These are phyloP conservation scores for Xestoiulus laeticollis DNA, from an alignment of 2,888 invertebrate species.

Conservation along the genomic window DNA sequence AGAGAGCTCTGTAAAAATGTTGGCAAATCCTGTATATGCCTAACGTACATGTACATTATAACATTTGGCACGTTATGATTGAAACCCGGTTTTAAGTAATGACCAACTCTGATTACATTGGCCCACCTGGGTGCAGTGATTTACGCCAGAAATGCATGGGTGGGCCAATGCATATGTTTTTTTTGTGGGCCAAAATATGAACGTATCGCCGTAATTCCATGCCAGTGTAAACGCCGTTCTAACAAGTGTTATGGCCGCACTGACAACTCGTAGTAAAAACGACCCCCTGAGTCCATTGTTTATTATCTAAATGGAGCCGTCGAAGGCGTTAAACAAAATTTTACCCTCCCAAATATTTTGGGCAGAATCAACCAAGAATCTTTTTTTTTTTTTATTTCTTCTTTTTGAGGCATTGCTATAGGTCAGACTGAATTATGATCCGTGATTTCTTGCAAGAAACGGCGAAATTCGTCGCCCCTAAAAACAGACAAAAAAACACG, in stretches of 20 bases:
- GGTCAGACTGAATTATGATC: slow-evolving; percentile 4
- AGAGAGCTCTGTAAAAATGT: not conserved
- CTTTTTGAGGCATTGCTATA: not conserved
- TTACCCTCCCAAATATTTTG: not conserved
- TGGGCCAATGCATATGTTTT: not conserved
- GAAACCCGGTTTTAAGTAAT: slow-evolving; percentile 13
- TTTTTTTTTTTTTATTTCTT: not conserved
- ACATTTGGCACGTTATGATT: not conserved
- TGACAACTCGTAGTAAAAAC: slow-evolving; percentile 22
- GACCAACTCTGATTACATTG: slow-evolving; percentile 14
- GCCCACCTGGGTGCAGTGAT: slow-evolving; percentile 1
- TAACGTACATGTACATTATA: not conserved
- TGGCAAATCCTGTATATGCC: no score
- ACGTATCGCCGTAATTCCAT: not conserved
- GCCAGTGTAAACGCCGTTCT: slow-evolving; percentile 28
- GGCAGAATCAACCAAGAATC: not conserved
- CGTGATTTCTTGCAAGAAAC: slow-evolving; percentile 7
- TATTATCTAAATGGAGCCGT: slow-evolving; percentile 37
- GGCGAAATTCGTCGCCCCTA: slow-evolving; percentile 13
- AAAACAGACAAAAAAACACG: slow-evolving; percentile 23
- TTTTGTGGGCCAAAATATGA: not conserved
- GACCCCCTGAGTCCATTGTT: slow-evolving; percentile 24
- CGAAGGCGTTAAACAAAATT: slow-evolving; percentile 18
- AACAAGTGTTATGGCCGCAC: slow-evolving; percentile 11
- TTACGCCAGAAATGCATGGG: slow-evolving; percentile 13